Percentiles rank a stretch among this genome's conserved stretches.
These are phyloP conservation scores for Perca flavescens DNA, from an alignment of 2,113 vertebrate genomes.

Conservation along the genomic window DNA sequence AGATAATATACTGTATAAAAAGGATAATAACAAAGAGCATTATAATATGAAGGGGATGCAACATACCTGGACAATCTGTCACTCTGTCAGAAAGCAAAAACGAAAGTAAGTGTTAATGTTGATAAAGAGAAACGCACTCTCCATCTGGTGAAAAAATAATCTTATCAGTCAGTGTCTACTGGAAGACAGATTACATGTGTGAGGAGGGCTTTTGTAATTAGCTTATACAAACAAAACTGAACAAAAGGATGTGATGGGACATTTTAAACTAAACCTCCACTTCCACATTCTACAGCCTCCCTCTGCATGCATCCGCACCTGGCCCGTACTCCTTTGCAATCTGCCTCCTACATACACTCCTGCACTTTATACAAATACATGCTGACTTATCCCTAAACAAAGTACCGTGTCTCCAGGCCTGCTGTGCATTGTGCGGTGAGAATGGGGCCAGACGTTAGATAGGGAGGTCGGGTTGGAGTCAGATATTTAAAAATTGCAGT, in stretches of 20 bases:
- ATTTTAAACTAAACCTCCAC: slow-evolving; percentile 1
- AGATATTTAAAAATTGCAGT: slow-evolving; percentile 40
- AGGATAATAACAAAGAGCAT: not conserved
- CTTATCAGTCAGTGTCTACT: not conserved
- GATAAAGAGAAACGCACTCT: not conserved
- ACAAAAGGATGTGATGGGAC: not conserved
- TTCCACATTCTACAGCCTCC: not conserved
- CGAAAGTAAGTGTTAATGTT: slow-evolving; percentile 8
- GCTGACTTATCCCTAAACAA: slow-evolving; percentile 16
- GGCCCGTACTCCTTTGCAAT: slow-evolving; percentile 14
- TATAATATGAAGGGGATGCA: slow-evolving; percentile 3
- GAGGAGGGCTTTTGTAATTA: not conserved
- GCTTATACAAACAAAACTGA: not conserved
- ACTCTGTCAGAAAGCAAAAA: slow-evolving; percentile 84
- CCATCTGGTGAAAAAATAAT: not conserved
- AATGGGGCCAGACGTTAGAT: slow-evolving; percentile 33
- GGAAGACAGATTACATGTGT: not conserved
- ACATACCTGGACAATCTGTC: slow-evolving; percentile 93
- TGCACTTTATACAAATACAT: slow-evolving; percentile 7
- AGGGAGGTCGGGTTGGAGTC: slow-evolving; percentile 8
- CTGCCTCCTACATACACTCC: not conserved
- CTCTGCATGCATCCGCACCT: not conserved
- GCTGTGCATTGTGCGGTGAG: not conserved
- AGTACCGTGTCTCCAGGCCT: not conserved
- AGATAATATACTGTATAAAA: no score